Conservation (phyloP, 2,113 vertebrate species). For the Cebus imitator region DNA sequence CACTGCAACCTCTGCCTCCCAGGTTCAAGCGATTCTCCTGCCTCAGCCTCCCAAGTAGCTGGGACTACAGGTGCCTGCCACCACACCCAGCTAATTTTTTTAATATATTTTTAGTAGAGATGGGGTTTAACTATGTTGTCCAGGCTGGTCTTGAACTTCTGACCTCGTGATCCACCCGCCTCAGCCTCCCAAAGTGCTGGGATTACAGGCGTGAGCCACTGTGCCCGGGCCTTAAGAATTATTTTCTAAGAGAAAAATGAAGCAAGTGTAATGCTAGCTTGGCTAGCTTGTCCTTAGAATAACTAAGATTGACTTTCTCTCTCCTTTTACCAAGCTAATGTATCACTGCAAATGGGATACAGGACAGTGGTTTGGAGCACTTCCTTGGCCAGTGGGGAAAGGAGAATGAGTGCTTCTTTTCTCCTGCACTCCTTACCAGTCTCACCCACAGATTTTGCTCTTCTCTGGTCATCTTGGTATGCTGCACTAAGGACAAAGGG, state of each 20-base stretch:
- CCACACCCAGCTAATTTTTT: too few relatives aligned
- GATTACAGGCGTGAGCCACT: too few relatives aligned
- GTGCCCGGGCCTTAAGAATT: neutral
- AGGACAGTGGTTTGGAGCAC: neutral
- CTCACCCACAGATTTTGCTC: neutral
- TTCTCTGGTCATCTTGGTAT: neutral
- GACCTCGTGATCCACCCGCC: too few relatives aligned
- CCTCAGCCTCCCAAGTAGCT: too few relatives aligned
- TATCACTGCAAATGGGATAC: neutral
- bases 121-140: too few relatives aligned
- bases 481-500: neutral
- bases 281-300: neutral
- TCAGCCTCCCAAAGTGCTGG: too few relatives aligned
- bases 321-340: neutral
- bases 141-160: too few relatives aligned
- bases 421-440: neutral
- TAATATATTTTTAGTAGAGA: too few relatives aligned
- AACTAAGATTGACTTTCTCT: neutral
- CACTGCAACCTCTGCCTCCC: too few relatives aligned
- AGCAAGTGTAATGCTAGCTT: neutral
- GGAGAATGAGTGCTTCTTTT: neutral
- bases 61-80: too few relatives aligned
- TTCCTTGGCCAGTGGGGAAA: neutral
- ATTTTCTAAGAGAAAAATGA: constrained; percentile 17
- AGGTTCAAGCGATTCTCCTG: too few relatives aligned